Percentiles rank a stretch among this genome's conserved stretches.
Evolutionary conservation across 64 coral and sea anemone genomes (phyloP).

Genomic region (Orbicella faveolata): DNA sequence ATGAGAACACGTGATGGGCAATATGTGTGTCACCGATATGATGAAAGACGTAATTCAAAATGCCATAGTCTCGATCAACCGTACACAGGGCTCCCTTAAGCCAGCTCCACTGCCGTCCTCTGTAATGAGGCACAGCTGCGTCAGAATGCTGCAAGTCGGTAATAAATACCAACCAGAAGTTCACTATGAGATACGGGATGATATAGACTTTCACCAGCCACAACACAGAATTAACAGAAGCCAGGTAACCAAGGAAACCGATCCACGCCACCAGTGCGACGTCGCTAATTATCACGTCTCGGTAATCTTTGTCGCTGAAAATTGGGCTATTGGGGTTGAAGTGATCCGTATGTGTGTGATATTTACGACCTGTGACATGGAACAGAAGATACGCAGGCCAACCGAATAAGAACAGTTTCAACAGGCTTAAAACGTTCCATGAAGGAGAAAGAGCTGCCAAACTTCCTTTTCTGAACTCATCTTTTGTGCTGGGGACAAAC

Average conservation of each 20-base stretch:
- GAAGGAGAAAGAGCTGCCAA: background rate
- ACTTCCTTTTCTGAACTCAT: slow-evolving; percentile 15
- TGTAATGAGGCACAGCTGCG: slow-evolving; percentile 58
- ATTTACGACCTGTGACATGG: slow-evolving; percentile 51
- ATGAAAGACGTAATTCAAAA: slow-evolving; percentile 68
- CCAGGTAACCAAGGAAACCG: slow-evolving; percentile 45
- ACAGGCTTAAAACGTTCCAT: background rate
- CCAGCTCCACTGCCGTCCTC: slow-evolving; percentile 67
- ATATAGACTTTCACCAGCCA: slow-evolving; percentile 70
- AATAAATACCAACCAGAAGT: slow-evolving; percentile 76
- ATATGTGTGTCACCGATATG: slow-evolving; percentile 77
- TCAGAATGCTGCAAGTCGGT: slow-evolving; percentile 70
- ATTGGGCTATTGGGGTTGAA: slow-evolving; percentile 75
- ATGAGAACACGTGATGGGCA: slow-evolving; percentile 61
- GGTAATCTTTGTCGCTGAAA: slow-evolving; percentile 60
- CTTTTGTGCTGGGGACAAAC: slow-evolving; percentile 60
- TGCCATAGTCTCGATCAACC: slow-evolving; percentile 64
- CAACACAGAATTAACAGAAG: slow-evolving; percentile 22
- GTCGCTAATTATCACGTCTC: slow-evolving; percentile 64
- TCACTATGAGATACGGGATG: slow-evolving; percentile 67
- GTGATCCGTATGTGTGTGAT: slow-evolving; percentile 70
- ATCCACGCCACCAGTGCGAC: slow-evolving; percentile 59
- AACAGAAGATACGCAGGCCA: slow-evolving; percentile 49
- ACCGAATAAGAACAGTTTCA: slow-evolving; percentile 36
- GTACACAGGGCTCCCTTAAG: slow-evolving; percentile 72